Percentiles rank a stretch among this genome's conserved stretches.
phyloP scores from a whole-genome alignment of 2,888 invertebrate species.

The Tenthredo amoena region DNA sequence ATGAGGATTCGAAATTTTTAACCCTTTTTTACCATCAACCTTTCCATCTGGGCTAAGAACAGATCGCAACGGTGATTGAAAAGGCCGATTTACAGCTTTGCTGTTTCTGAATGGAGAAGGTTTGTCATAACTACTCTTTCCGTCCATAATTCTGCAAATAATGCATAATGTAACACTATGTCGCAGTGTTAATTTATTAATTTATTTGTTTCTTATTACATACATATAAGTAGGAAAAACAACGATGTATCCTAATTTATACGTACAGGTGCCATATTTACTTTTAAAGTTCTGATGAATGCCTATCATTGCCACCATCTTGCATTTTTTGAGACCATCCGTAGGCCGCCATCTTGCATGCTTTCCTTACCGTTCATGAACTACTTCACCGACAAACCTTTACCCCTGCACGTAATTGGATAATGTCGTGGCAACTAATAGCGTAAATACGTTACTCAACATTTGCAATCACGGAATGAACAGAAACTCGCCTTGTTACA shows the following conservation, averaged over 20 bases:
- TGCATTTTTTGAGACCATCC: not conserved
- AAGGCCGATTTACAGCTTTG: conserved; percentile 66
- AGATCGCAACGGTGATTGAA: conserved; percentile 65
- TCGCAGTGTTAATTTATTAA: not conserved
- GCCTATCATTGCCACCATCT: not conserved
- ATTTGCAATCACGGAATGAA: not conserved
- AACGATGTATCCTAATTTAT: not conserved
- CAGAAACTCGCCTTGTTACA: not conserved
- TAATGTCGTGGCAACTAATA: no score
- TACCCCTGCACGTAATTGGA: no score
- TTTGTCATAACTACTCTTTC: not conserved
- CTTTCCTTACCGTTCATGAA: not conserved
- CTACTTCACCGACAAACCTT: not conserved
- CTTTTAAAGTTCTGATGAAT: not conserved
- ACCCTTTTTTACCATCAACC: not conserved
- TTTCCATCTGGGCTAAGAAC: conserved; percentile 54
- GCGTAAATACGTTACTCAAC: no score
- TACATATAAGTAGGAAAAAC: not conserved
- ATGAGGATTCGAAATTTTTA: not conserved
- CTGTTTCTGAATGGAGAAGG: conserved; percentile 64
- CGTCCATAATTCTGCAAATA: not conserved
- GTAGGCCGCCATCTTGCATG: not conserved
- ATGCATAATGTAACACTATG: not conserved
- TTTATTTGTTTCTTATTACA: not conserved
- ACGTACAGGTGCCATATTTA: not conserved